A percentile compares a stretch with the other conserved stretches of the same genome.
phyloP scores from a whole-genome alignment of 2,113 vertebrate genomes.

The Urocitellus parryii region DNA sequence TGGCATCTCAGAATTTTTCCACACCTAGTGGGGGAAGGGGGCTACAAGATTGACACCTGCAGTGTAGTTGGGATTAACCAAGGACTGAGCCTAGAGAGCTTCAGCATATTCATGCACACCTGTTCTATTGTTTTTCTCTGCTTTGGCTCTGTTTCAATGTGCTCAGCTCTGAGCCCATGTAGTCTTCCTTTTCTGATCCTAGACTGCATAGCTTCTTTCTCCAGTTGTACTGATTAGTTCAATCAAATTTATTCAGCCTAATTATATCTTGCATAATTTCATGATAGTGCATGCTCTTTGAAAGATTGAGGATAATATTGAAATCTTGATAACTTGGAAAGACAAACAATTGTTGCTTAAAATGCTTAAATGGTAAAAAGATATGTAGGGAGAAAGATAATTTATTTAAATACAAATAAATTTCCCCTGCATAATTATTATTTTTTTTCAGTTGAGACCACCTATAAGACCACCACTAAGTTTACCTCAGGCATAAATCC shows the following conservation, averaged over 20 bases:
- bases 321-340: background rate
- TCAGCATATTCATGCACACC: accelerated
- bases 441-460: background rate
- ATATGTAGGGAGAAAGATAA: background rate
- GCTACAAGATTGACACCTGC: background rate
- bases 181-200: background rate
- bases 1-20: background rate
- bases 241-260: background rate
- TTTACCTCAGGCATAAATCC: background rate
- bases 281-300: background rate
- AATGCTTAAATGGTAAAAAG: background rate
- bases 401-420: background rate
- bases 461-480: background rate
- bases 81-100: accelerated
- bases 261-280: background rate
- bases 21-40: accelerated
- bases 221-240: background rate
- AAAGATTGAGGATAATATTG: background rate
- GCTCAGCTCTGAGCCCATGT: accelerated
- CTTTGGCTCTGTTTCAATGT: background rate
- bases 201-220: background rate
- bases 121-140: background rate
- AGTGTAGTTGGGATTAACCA: background rate
- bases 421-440: background rate
- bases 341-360: background rate